Conservation (phyloP, 2,113 vertebrate genomes). For the Bos javanicus region DNA sequence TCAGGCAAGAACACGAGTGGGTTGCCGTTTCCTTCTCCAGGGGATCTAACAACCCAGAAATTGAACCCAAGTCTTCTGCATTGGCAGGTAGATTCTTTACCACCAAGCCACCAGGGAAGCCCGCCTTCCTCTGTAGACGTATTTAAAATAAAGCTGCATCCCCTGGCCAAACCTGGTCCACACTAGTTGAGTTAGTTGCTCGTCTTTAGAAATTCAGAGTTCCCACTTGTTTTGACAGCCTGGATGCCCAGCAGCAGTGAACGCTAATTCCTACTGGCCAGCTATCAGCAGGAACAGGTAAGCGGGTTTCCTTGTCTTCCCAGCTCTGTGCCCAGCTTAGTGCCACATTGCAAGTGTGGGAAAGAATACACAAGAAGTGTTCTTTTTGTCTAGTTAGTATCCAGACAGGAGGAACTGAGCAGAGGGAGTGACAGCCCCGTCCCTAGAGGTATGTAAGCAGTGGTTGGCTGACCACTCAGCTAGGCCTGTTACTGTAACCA, state of each 20-base stretch:
- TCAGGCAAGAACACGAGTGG: background rate
- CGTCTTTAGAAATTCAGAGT: background rate
- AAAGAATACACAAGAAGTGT: background rate
- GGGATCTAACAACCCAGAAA: background rate
- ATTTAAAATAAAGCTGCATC: background rate
- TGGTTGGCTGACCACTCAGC: background rate
- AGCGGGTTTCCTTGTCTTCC: background rate
- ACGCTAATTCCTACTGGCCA: rapidly evolving
- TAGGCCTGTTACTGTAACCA: background rate
- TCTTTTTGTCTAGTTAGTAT: background rate
- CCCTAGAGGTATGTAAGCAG: background rate
- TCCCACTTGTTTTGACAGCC: background rate
- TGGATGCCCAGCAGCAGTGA: rapidly evolving
- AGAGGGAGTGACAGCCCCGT: rapidly evolving
- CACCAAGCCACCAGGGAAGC: background rate
- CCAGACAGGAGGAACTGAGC: background rate
- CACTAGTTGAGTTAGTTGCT: background rate
- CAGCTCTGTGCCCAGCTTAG: background rate
- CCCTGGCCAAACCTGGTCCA: background rate
- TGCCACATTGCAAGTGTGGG: background rate
- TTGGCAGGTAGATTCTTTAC: background rate
- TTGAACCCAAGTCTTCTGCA: background rate
- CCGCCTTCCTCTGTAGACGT: background rate
- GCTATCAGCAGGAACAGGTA: rapidly evolving
- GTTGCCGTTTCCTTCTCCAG: background rate